Evolutionary conservation across 2,113 vertebrate species (phyloP).

Genomic region (Hippocampus zosterae): DNA sequence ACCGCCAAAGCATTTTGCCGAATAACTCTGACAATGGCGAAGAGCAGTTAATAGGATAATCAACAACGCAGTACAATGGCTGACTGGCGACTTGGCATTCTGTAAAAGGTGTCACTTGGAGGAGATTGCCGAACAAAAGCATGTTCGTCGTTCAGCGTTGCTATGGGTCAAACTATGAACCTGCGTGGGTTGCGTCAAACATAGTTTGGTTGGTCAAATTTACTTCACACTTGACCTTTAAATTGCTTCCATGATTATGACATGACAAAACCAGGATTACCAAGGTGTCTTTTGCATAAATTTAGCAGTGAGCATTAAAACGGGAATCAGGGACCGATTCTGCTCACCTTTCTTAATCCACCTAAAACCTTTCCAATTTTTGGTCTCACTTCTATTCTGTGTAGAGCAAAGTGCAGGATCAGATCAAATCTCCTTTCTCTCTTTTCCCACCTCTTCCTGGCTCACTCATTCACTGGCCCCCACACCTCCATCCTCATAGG

Average conservation of each 20-base stretch:
- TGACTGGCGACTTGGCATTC: too few species aligned
- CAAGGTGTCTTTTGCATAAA: neutral
- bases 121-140: too few species aligned
- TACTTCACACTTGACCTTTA: neutral
- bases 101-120: too few species aligned
- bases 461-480: neutral
- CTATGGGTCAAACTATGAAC: too few species aligned
- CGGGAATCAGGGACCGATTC: neutral
- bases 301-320: neutral
- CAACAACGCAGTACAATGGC: too few species aligned
- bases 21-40: too few species aligned
- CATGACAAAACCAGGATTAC: neutral
- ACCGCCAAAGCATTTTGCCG: too few species aligned
- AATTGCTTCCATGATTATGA: neutral
- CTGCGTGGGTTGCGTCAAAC: too few species aligned
- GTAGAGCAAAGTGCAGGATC: conserved; percentile 49
- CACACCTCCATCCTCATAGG: neutral
- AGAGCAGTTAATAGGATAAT: too few species aligned
- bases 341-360: neutral
- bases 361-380: conserved; percentile 22
- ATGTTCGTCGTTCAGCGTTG: too few species aligned
- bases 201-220: too few species aligned
- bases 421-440: conserved; percentile 30
- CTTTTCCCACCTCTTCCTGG: conserved; percentile 1
- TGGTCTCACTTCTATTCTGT: conserved; percentile 21